Evolutionary conservation across 2,113 vertebrate genomes (phyloP).

Genomic region (Tympanuchus pallidicinctus): DNA sequence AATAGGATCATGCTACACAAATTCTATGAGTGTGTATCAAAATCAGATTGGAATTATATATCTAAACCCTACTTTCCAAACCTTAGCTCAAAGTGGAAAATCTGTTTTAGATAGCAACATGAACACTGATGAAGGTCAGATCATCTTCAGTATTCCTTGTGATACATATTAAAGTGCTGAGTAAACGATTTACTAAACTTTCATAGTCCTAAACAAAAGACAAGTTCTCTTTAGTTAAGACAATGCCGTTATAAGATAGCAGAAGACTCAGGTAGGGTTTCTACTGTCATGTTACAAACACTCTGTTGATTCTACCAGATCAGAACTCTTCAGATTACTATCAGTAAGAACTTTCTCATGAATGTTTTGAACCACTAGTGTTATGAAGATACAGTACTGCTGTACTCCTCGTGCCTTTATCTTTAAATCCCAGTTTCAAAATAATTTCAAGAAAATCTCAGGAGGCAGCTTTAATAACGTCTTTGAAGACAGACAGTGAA

Average conservation of each 20-base stretch:
- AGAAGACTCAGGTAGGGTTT: not conserved
- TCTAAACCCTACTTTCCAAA: not conserved
- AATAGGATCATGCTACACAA: not conserved
- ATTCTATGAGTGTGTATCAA: not conserved
- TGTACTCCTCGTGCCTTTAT: rapidly evolving
- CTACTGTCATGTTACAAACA: not conserved
- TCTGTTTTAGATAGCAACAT: not conserved
- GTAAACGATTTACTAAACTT: not conserved
- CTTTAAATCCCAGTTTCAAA: not conserved
- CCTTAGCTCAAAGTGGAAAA: not conserved
- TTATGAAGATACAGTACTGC: not conserved
- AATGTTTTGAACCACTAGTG: not conserved
- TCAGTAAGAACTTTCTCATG: not conserved
- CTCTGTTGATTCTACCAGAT: not conserved
- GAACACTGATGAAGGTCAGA: not conserved
- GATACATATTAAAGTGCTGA: not conserved
- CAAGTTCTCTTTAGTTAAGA: not conserved
- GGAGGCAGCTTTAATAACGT: not conserved
- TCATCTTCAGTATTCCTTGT: not conserved
- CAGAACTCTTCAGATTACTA: not conserved
- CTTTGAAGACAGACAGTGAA: not conserved
- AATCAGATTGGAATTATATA: not conserved
- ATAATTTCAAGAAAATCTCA: not conserved
- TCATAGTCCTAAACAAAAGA: not conserved
- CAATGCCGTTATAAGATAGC: not conserved